Evolutionary conservation across 2,113 vertebrate species (phyloP).

Genomic region (Thalassarche chlororhynchos): DNA sequence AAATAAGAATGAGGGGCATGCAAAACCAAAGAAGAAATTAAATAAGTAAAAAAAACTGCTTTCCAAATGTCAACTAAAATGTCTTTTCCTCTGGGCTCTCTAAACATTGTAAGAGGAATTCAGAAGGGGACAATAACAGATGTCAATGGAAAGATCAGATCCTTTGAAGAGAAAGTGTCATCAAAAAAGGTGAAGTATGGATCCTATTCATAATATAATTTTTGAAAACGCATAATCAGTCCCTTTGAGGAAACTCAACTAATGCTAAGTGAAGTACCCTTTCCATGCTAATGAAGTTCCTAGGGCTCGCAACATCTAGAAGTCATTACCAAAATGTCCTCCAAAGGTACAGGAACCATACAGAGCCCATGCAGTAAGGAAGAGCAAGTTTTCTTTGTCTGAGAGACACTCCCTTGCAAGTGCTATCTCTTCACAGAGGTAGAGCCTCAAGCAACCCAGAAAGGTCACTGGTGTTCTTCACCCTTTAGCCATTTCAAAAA

Average conservation of each 20-base stretch:
- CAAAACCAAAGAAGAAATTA: not conserved
- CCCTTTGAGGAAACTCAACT: not conserved
- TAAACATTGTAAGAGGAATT: not conserved
- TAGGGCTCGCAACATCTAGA: not conserved
- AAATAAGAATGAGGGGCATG: not conserved
- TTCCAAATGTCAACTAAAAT: constrained; percentile 60
- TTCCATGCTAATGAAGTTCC: not conserved
- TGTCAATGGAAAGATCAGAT: not conserved
- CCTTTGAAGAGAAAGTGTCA: not conserved
- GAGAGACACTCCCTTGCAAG: not conserved
- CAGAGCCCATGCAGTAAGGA: not conserved
- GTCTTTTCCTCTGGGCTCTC: not conserved
- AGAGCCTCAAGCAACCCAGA: not conserved
- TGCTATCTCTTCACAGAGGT: not conserved
- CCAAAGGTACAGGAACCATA: not conserved
- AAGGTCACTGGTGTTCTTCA: not conserved
- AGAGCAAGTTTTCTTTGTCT: not conserved
- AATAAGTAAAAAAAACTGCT: not conserved
- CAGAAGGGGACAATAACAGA: not conserved
- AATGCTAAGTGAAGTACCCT: not conserved
- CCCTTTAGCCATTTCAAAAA: not conserved
- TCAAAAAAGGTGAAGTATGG: not conserved
- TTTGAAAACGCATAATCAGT: not conserved
- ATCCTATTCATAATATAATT: not conserved
- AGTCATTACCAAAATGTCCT: not conserved